Percentiles rank a stretch among this genome's conserved stretches.
Evolutionary conservation across 2,888 invertebrate genomes (phyloP).

Genomic region (Megalurothrips usitatus): DNA sequence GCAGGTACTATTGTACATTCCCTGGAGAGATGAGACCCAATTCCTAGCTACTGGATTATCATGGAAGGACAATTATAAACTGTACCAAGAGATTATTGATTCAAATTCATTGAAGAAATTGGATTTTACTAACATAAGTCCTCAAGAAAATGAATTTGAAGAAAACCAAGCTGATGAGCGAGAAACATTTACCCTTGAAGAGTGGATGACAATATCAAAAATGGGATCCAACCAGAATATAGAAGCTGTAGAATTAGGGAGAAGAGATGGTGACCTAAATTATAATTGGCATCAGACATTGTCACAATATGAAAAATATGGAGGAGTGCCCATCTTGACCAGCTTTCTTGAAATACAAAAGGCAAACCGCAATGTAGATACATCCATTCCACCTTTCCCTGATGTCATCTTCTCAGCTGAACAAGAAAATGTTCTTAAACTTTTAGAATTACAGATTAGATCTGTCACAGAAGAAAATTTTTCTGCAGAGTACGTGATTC

Average conservation of each 20-base stretch:
- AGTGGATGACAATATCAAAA: slow-evolving; percentile 30
- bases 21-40: slow-evolving; percentile 26
- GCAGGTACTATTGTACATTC: slow-evolving; percentile 28
- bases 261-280: not conserved
- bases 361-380: not conserved
- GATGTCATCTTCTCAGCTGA: not conserved
- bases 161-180: not conserved
- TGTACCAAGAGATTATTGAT: not conserved
- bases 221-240: slow-evolving; percentile 26
- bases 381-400: not conserved
- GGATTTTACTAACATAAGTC: not conserved
- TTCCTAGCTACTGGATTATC: not conserved
- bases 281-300: not conserved
- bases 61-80: not conserved
- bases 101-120: not conserved
- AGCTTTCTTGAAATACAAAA: not conserved
- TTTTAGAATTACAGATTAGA: not conserved
- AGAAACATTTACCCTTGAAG: not conserved
- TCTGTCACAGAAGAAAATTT: not conserved
- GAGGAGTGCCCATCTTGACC: not conserved
- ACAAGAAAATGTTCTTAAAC: not conserved
- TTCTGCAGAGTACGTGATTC: not conserved
- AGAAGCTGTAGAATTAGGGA: not conserved
- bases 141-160: slow-evolving; percentile 9
- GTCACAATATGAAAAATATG: not conserved